phyloP scores from a whole-genome alignment of 2,888 invertebrate genomes.

The Osmoderma eremita region DNA sequence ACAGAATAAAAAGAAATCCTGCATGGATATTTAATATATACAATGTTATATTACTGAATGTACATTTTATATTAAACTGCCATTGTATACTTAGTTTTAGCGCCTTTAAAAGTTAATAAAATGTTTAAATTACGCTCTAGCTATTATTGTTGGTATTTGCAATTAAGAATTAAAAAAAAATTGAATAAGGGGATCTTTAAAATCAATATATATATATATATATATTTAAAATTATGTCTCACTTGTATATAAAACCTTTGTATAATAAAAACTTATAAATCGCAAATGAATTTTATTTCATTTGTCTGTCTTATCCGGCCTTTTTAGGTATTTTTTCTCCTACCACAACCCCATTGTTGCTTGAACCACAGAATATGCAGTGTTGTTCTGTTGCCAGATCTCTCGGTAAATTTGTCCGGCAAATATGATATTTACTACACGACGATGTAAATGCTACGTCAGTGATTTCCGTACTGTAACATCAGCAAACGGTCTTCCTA shows the following conservation, averaged over 20 bases:
- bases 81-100: constrained; percentile 39
- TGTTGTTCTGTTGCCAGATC: too few species aligned
- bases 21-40: neutral
- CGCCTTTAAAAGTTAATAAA: constrained; percentile 9
- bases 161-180: constrained; percentile 16
- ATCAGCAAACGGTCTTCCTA: too few species aligned
- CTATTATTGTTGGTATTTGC: constrained; percentile 41
- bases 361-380: too few species aligned
- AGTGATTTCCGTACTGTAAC: too few species aligned
- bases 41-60: constrained; percentile 23
- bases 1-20: too few species aligned
- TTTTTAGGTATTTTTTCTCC: too few species aligned
- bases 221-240: constrained; percentile 38
- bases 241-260: constrained; percentile 51
- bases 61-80: constrained; percentile 40
- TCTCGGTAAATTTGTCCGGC: too few species aligned
- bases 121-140: constrained; percentile 27
- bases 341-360: too few species aligned
- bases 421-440: too few species aligned
- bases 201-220: constrained; percentile 36
- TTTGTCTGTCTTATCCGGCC: too few species aligned
- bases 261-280: constrained; percentile 49
- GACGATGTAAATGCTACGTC: too few species aligned
- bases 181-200: constrained; percentile 36
- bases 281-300: neutral